Conservation (phyloP, 2,797 vertebrate genomes). For the Xiphorhynchus erythropygius region DNA sequence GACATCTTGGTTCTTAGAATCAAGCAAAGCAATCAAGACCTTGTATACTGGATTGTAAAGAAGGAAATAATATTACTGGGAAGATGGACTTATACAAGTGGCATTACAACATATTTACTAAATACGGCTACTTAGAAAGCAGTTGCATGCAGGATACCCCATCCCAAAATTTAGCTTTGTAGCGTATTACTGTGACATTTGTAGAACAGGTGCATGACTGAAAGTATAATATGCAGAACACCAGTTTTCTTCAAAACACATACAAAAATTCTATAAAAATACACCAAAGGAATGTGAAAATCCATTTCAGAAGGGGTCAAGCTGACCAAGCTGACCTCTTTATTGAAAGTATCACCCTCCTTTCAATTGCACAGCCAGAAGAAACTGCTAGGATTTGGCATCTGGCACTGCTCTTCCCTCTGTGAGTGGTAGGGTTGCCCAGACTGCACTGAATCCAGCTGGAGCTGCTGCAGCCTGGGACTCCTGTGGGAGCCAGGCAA, state of each 20-base stretch:
- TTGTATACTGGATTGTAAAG: constrained; percentile 82
- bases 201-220: fast-evolving
- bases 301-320: neutral
- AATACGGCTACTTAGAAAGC: neutral
- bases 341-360: neutral
- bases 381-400: neutral
- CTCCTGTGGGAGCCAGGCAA: neutral
- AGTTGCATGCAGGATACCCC: neutral
- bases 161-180: neutral
- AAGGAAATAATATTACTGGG: neutral
- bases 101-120: neutral
- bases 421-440: neutral
- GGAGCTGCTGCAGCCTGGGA: neutral
- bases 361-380: neutral
- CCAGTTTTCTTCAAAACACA: neutral
- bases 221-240: neutral
- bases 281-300: neutral
- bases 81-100: neutral
- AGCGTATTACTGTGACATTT: neutral
- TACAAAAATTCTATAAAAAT: neutral
- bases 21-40: constrained; percentile 88
- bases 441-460: neutral
- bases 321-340: neutral
- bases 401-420: neutral
- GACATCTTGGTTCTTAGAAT: constrained; percentile 87